These are phyloP conservation scores for Meliscaeva auricollis DNA, from an alignment of 2,888 invertebrate genomes.

Conservation along the genomic window DNA sequence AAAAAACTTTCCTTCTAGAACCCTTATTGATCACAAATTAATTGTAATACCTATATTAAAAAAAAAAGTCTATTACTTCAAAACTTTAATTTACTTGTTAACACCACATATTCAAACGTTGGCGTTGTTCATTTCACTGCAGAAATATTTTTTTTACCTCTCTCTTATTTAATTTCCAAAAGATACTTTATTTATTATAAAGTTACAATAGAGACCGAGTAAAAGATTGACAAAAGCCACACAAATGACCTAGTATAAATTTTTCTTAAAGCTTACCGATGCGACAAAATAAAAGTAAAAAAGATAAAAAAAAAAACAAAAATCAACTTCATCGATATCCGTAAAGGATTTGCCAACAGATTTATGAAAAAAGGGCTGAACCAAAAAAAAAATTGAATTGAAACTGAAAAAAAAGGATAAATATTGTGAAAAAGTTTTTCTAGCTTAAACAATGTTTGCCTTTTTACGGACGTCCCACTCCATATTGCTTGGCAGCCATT, in stretches of 20 bases:
- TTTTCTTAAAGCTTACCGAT: constrained; percentile 24
- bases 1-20: too few relatives aligned
- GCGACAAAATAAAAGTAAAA: constrained; percentile 10
- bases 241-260: constrained; percentile 57
- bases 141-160: not conserved
- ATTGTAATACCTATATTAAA: too few relatives aligned
- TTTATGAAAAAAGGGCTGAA: constrained; percentile 41
- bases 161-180: not conserved
- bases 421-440: constrained; percentile 47
- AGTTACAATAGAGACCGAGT: constrained; percentile 19
- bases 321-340: constrained; percentile 52
- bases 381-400: not conserved
- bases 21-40: too few relatives aligned
- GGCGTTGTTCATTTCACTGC: not conserved
- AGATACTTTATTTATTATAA: not conserved
- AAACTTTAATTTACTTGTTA: not conserved
- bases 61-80: not conserved
- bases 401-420: constrained; percentile 23
- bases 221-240: constrained; percentile 60
- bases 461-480: constrained; percentile 56
- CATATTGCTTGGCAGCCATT: constrained; percentile 65
- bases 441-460: constrained; percentile 66
- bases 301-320: constrained; percentile 24
- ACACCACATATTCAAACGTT: not conserved
- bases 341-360: constrained; percentile 66